Percentiles rank a stretch among this genome's conserved stretches.
phyloP scores from a whole-genome alignment of 2,888 invertebrate species.

The Eudemis profundana region DNA sequence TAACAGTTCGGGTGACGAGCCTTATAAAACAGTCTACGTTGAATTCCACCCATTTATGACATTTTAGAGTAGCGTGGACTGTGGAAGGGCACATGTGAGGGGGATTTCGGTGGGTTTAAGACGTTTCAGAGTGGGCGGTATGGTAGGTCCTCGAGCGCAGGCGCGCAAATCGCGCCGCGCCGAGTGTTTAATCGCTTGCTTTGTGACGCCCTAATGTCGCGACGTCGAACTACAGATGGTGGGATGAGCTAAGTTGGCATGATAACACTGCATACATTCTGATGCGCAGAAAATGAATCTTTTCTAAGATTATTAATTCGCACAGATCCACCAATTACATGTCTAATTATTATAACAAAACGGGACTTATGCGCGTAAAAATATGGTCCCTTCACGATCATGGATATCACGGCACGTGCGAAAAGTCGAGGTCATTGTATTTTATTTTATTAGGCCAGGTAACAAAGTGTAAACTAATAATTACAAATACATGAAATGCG shows the following conservation, averaged over 20 bases:
- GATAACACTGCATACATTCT: background rate
- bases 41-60: background rate
- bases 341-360: no score
- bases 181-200: constrained; percentile 76
- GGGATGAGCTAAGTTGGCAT: constrained; percentile 20
- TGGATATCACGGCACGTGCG: no score
- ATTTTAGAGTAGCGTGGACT: background rate
- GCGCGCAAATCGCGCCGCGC: constrained; percentile 45
- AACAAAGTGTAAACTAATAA: no score
- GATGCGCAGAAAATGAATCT: no score
- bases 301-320: no score
- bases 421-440: no score
- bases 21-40: background rate
- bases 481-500: no score
- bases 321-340: no score
- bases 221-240: constrained; percentile 45
- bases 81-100: constrained; percentile 11
- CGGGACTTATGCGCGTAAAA: no score
- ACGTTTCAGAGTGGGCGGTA: constrained; percentile 43
- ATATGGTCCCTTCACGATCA: no score
- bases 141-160: constrained; percentile 32
- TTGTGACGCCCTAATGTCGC: constrained; percentile 63
- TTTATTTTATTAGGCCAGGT: no score
- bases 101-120: background rate
- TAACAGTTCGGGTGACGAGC: constrained; percentile 37